Evolutionary conservation across 2,797 vertebrate species (phyloP).

Genomic region (Tokudaia tokunoshimensis): DNA sequence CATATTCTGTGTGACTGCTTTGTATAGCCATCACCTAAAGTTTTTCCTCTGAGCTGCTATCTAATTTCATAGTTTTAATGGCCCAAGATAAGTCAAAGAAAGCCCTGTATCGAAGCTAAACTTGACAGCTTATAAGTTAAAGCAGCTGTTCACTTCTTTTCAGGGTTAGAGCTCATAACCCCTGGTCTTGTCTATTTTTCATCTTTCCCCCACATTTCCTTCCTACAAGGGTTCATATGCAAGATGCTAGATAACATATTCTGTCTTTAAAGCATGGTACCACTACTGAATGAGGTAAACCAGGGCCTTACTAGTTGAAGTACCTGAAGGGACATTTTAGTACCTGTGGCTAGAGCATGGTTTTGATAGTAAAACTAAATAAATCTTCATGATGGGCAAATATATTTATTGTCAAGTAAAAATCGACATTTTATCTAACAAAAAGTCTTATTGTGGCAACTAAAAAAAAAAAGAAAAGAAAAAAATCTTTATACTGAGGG

Average conservation of each 20-base stretch:
- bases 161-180: not conserved
- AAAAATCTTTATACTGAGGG: not conserved
- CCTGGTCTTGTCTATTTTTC: not conserved
- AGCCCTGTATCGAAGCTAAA: constrained; percentile 12
- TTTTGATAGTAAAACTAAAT: constrained; percentile 40
- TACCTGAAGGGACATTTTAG: not conserved
- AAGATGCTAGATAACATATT: not conserved
- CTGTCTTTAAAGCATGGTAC: constrained; percentile 26
- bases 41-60: not conserved
- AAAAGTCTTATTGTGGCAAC: not conserved
- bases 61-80: not conserved
- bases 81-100: not conserved
- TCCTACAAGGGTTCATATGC: not conserved
- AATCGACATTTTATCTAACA: not conserved
- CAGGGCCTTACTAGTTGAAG: not conserved
- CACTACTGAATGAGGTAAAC: not conserved
- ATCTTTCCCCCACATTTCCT: not conserved
- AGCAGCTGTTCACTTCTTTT: not conserved
- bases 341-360: not conserved
- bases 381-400: constrained; percentile 38
- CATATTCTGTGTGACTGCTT: constrained; percentile 5
- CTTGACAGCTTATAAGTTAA: not conserved
- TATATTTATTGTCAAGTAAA: not conserved
- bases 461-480: not conserved
- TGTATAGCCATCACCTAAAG: not conserved